Evolutionary conservation across 2,888 invertebrate genomes (phyloP), one percentile per base, ranked within the genome.

Genomic region (Xylocampa areola): DNA sequence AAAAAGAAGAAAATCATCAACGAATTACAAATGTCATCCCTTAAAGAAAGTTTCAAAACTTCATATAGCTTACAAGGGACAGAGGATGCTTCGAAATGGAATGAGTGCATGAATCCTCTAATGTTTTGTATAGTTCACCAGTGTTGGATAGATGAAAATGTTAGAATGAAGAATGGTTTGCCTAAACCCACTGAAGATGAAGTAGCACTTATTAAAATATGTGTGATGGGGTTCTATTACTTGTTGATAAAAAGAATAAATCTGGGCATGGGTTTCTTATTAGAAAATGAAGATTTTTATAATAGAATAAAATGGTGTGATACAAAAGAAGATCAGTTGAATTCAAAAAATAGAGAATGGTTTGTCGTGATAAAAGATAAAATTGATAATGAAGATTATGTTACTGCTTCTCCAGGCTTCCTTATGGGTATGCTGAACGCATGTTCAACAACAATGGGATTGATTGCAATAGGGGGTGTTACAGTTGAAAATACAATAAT

Each of bases 31-130:
- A 23, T 23, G 23, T 23, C 23, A 1, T 4, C 23, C 1, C 6
- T 23, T 1, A 23, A 6, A 23, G 6, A 23, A 6, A 23, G 7
- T 23, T n/a, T n/a, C n/a, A n/a, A n/a, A 23, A 5, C 6, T 23
- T 1, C 1, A 1, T 23, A 23, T 23, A 23, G 23, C 6, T 6
- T 23, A 23, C 23, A 23, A 14, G 14, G 2, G 6, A 33, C 33
- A 8, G 33, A 33, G 5, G 33, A 33, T 33, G 33, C 33, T 4
- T 7, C 33, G 1, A 33, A 33, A 14, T 33, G 33, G 33, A 33
- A 33, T n/a, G 33, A 33, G 33, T 33, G 33, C 16, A 4, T 16
- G 7, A 33, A 33, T 14, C 33, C 33, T 10, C 7, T 16, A 2
- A 6, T 14, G 33, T 33, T 33, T 33, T 10, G 1, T 1, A 1